Evolutionary conservation across 2,888 invertebrate genomes (phyloP), one percentile per base, ranked within the genome.

Genomic region (Automeris io): DNA sequence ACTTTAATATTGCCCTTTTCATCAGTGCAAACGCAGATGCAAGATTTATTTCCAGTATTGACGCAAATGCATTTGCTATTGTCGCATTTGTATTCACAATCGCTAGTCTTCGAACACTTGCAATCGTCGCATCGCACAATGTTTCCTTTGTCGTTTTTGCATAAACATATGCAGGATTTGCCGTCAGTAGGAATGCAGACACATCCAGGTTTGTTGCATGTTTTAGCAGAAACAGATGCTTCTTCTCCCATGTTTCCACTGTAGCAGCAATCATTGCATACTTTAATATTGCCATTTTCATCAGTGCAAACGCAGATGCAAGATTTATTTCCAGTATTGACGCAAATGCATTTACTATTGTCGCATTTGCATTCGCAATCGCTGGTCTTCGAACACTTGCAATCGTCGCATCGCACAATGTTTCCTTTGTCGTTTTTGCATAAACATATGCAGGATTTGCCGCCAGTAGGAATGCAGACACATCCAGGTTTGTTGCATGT

Each of bases 241-340:
- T 23, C 22, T 23, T 23, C 22, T 6, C 2, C n/a, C 22, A 8
- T 35, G 37, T 49, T 35, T 47, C 42, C 24, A 7, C 24, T 34
- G 37, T 61, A 57, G 11, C 40, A 11, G 21, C 67, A 70, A 8
- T 65, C 57, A 1, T 54, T 39, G 32, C 64, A 63, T 1, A 46
- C 41, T 18, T 47, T 48, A 5, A 61, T 53, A 1, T 51, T 49
- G 0, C 54, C 52, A 2, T 58, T 46, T 4, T 49, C 53, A 2
- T 67, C 54, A 0, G 43, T 38, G 24, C 58, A 64, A 1, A 69
- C 45, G 13, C 70, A 75, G 9, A 62, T 47, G 35, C 65, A 63
- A 11, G 54, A 42, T 12, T 57, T 47, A 11, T 50, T 43, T 1
- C 46, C 45, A 9, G 67, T 64, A 0, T 40, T 39, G n/a, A 70